Evolutionary conservation across 2,113 vertebrate species (phyloP), one percentile per base, ranked within the genome.

Genomic region (Dolichotis patagonum): DNA sequence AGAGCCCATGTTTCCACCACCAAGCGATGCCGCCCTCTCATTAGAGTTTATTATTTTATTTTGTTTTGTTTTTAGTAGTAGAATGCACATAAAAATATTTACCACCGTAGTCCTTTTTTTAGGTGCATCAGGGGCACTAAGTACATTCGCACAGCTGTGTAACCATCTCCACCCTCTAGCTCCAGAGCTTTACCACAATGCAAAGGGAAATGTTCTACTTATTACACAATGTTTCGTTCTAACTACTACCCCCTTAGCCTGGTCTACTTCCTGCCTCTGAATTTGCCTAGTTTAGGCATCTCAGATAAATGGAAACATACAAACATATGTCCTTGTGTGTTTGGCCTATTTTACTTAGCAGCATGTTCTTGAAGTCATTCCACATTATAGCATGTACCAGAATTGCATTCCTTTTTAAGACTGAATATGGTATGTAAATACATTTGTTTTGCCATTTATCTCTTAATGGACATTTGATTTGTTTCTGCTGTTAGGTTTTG

Each of bases 401-500:
- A 87, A 88, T 38, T 32, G 17, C 77, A 35, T 65, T 81, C 35
- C 32, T 87, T 95, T 65, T 67, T 20, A 38, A 83, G 32, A 38
- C 41, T 24, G 35, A 24, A 43, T 52, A 9, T 17, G 19, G 46
- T 10, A 78, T 52, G 16, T 30, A 46, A 26, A 17, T 14, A 38
- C 38, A 78, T 41, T 84, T 26, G 41, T 32, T 62, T 41, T 3
- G 16, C 65, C n/a, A 22, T 60, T 78, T 30, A 20, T 77, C 20
- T 41, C 26, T 30, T 1, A 1, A 46, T 43, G 62, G 62, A 60
- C 43, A 30, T 7, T n/a, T 65, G 91, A 22, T 54, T 43, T 77
- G 58, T 60, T 75, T 38, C 52, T 92, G 30, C 60, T 73, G 46
- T 75, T 85, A 54, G n/a, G 52, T 71, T 82, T 81, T 88, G 49